phyloP scores from a whole-genome alignment of 2,797 vertebrate genomes.

The Helostoma temminkii region DNA sequence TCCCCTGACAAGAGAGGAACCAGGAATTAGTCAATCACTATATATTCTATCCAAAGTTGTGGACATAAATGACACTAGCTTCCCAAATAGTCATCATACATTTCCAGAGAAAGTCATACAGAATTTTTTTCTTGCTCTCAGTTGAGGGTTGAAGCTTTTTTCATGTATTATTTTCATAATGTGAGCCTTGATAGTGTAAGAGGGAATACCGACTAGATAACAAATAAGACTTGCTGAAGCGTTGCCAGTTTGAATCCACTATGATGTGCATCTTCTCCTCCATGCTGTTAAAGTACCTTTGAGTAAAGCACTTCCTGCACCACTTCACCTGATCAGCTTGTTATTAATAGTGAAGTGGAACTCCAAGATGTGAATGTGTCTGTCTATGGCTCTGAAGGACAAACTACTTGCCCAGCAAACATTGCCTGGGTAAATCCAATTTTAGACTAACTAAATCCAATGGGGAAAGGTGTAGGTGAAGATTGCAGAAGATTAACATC shows the following conservation, averaged over 20 bases:
- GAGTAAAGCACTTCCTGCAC: constrained; percentile 39
- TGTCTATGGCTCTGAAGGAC: constrained; percentile 25
- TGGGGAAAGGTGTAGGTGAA: background rate
- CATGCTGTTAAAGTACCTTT: constrained; percentile 5
- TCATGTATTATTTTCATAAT: too few species aligned
- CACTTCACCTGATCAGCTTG: constrained; percentile 39
- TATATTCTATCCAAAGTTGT: too few species aligned
- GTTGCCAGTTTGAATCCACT: too few species aligned
- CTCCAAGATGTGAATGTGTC: constrained; percentile 40
- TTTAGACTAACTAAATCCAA: constrained; percentile 7
- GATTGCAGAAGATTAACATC: constrained; percentile 9
- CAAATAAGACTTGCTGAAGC: too few species aligned
- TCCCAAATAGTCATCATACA: too few species aligned
- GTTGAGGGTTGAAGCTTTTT: too few species aligned
- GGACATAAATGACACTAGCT: too few species aligned
- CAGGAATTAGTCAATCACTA: background rate
- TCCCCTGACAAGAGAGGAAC: background rate
- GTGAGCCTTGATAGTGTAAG: too few species aligned
- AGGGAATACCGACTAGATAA: too few species aligned
- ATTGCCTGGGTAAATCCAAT: constrained; percentile 20
- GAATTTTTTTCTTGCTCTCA: too few species aligned
- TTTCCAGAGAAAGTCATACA: too few species aligned
- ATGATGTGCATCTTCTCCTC: too few species aligned
- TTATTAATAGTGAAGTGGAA: constrained; percentile 38
- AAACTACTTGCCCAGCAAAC: constrained; percentile 23